Base-by-base conservation (phyloP, 2,888 invertebrate genomes). In the Horisme vitalbata region DNA sequence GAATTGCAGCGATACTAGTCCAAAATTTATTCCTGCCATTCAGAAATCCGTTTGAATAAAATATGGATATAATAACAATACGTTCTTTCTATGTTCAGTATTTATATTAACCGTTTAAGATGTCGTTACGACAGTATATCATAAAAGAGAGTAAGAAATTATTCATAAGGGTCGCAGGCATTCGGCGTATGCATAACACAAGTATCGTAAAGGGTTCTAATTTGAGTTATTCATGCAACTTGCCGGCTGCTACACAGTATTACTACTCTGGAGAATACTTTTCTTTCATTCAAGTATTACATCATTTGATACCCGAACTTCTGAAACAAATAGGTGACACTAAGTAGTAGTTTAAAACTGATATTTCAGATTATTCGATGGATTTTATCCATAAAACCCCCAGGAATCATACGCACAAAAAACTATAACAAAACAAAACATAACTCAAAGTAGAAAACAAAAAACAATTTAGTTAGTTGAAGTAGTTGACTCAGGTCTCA, bases 191-290 rank as follows among this genome's bases (percentile, higher is more conserved):
- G 18, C 21, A 18, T 32, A 10, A 32, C 20, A 15, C 24, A 18
- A 12, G 70, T 59, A 66, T 68, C 63, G 65, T 63, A 66, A 72
- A 76, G 78, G 82, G 81, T 73, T 74, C 71, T 72, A 73, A 75
- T 79, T 75, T 68, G 61, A 73, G 63, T 74, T 77, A 81, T 79
- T 80, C 75, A 80, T 79, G 74, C 79, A 76, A 72, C 69, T 70
- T 68, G 61, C 68, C n/a, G 68, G 61, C 60, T 62, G 64, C 54
- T 60, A 58, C 66, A 63, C 60, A 74, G 72, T 79, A 70, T 71
- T 76, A 68, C 67, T 65, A 57, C 57, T 55, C 60, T 38, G 31
- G 68, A 74, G 74, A 52, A 47, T 37, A 45, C 30, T 6, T n/a
- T n/a, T n/a, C n/a, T n/a, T n/a, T n/a, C n/a, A n/a, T n/a, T n/a